phyloP scores from a whole-genome alignment of 2,888 invertebrate species.

The Polyploca ridens region DNA sequence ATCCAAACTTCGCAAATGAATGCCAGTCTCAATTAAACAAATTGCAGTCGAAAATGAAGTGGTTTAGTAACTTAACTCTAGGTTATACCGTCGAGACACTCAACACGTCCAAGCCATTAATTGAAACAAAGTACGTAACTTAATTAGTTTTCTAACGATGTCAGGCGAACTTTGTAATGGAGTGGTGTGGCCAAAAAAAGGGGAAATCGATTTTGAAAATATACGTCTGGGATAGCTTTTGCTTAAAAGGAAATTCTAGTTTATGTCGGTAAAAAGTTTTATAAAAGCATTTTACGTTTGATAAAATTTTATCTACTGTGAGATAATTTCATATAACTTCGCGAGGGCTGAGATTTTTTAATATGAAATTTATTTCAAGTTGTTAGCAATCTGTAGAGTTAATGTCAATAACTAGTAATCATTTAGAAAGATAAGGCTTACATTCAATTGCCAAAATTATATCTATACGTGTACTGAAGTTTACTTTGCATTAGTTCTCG shows the following conservation, averaged over 20 bases:
- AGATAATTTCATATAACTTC: too few species aligned
- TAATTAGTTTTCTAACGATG: constrained; percentile 36
- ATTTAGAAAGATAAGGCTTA: too few species aligned
- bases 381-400: too few species aligned
- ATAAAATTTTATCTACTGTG: background rate
- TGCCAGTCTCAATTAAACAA: constrained; percentile 12
- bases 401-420: too few species aligned
- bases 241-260: background rate
- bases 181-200: constrained; percentile 10
- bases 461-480: too few species aligned
- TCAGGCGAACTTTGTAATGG: constrained; percentile 23
- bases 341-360: too few species aligned
- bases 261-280: background rate
- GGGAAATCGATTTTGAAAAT: constrained; percentile 6
- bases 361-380: too few species aligned
- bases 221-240: background rate
- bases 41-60: constrained; percentile 13
- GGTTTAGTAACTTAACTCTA: constrained; percentile 10
- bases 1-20: constrained; percentile 8
- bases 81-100: constrained; percentile 22
- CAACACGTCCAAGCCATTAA: constrained; percentile 28
- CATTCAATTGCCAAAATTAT: too few species aligned
- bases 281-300: background rate
- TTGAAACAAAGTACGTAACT: constrained; percentile 34
- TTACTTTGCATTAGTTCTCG: too few species aligned